Evolutionary conservation across 2,797 vertebrate species (phyloP).

Genomic region (Loris lydekkerianus): DNA sequence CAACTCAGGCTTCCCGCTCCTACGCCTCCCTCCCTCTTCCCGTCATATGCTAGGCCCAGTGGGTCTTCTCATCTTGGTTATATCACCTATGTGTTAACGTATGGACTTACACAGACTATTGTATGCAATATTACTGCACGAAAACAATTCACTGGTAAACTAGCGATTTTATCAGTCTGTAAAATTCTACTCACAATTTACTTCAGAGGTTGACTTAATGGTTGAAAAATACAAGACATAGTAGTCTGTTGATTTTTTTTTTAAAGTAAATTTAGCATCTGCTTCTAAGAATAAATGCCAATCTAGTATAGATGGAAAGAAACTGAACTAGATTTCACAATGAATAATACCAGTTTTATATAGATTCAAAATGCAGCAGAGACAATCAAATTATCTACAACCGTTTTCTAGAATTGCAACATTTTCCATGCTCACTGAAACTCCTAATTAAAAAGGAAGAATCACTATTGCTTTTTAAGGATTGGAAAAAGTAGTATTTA

Average conservation of each 20-base stretch:
- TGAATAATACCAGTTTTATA: slow-evolving; percentile 9
- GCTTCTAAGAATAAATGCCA: slow-evolving; percentile 56
- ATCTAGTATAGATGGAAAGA: slow-evolving; percentile 24
- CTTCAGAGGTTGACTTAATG: slow-evolving; percentile 42
- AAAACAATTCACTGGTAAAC: slow-evolving; percentile 56
- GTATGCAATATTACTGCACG: not conserved
- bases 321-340: slow-evolving; percentile 40
- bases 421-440: slow-evolving; percentile 43
- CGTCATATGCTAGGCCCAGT: not conserved
- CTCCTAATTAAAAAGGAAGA: slow-evolving; percentile 49
- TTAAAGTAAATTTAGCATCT: slow-evolving; percentile 32
- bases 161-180: slow-evolving; percentile 16
- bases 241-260: slow-evolving; percentile 57
- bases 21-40: not conserved
- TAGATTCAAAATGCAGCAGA: slow-evolving; percentile 38
- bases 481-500: not conserved
- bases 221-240: slow-evolving; percentile 40
- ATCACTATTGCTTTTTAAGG: slow-evolving; percentile 3
- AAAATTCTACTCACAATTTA: slow-evolving; percentile 57
- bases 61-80: slow-evolving; percentile 22
- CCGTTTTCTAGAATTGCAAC: not conserved
- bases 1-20: not conserved
- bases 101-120: not conserved
- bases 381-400: slow-evolving; percentile 13
- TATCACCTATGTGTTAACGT: not conserved